Conservation (phyloP, 2,113 vertebrate genomes). For the Panthera leo region DNA sequence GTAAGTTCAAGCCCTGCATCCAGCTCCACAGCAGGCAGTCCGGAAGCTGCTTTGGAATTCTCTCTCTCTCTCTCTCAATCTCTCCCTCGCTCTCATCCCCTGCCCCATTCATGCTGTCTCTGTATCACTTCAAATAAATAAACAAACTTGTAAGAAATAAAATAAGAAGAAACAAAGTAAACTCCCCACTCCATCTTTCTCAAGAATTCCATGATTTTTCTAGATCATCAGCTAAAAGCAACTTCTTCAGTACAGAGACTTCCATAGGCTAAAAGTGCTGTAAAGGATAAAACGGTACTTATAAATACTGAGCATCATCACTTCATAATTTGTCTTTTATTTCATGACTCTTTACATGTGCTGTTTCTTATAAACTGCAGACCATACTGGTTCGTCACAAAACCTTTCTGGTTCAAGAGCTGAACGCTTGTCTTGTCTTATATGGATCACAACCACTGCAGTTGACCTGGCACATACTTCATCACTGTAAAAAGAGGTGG, state of each 20-base stretch:
- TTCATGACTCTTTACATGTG: not conserved
- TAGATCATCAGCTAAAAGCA: not conserved
- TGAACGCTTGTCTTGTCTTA: conserved; percentile 51
- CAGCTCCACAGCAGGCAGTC: no score
- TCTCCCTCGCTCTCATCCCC: no score
- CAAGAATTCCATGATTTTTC: not conserved
- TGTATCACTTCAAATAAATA: no score
- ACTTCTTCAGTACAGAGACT: not conserved
- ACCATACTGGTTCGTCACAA: not conserved
- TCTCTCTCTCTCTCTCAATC: no score
- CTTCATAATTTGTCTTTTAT: not conserved
- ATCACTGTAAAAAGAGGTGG: conserved; percentile 58
- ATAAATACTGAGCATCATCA: not conserved
- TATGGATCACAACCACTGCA: conserved; percentile 44
- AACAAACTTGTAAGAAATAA: not conserved
- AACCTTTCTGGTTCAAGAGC: conserved; percentile 53
- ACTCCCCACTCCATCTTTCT: not conserved
- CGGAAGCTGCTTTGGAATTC: no score
- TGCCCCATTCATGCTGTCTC: no score
- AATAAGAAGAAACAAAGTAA: not conserved
- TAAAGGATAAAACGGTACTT: not conserved
- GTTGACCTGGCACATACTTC: conserved; percentile 59
- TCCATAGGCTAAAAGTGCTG: not conserved
- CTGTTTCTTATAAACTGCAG: not conserved
- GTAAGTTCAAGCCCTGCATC: no score